Conservation (phyloP, 2,797 vertebrate species). For the Cirrhinus mrigala region DNA sequence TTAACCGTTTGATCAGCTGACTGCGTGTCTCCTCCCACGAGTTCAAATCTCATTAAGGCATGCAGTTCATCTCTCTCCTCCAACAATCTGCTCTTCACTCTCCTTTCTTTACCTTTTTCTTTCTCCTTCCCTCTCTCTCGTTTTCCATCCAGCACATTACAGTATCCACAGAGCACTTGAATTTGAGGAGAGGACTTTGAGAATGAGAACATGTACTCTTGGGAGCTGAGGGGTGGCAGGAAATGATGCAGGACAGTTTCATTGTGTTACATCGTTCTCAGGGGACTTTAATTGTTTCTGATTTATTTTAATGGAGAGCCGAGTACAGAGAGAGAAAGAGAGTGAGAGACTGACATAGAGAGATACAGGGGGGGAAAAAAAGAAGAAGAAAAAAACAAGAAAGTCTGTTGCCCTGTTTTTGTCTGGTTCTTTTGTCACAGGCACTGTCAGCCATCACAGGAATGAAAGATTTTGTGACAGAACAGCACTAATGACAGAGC, state of each 20-base stretch:
- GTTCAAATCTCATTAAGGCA: slow-evolving; percentile 82
- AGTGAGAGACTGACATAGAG: not conserved
- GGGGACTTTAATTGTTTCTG: slow-evolving; percentile 44
- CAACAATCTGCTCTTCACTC: slow-evolving; percentile 40
- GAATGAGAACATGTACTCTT: slow-evolving; percentile 49
- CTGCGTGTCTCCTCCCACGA: slow-evolving; percentile 77
- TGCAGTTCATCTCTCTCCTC: slow-evolving; percentile 74
- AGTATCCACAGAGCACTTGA: slow-evolving; percentile 38
- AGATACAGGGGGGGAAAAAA: not conserved
- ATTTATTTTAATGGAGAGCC: slow-evolving; percentile 27
- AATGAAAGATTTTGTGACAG: slow-evolving; percentile 50
- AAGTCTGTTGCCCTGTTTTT: slow-evolving; percentile 25
- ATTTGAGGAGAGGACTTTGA: slow-evolving; percentile 38
- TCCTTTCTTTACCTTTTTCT: slow-evolving; percentile 36
- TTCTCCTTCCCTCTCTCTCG: slow-evolving; percentile 28
- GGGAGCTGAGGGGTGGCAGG: slow-evolving; percentile 4
- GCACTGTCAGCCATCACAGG: slow-evolving; percentile 41
- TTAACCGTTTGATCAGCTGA: slow-evolving; percentile 77
- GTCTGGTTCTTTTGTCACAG: slow-evolving; percentile 42
- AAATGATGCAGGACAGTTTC: slow-evolving; percentile 47
- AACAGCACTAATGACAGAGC: slow-evolving; percentile 56
- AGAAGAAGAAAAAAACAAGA: not conserved
- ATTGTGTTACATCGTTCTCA: slow-evolving; percentile 50
- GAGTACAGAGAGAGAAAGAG: not conserved
- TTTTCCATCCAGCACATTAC: slow-evolving; percentile 38